Base-by-base conservation (phyloP, 2,113 vertebrate species). In the Leptodactylus fuscus region DNA sequence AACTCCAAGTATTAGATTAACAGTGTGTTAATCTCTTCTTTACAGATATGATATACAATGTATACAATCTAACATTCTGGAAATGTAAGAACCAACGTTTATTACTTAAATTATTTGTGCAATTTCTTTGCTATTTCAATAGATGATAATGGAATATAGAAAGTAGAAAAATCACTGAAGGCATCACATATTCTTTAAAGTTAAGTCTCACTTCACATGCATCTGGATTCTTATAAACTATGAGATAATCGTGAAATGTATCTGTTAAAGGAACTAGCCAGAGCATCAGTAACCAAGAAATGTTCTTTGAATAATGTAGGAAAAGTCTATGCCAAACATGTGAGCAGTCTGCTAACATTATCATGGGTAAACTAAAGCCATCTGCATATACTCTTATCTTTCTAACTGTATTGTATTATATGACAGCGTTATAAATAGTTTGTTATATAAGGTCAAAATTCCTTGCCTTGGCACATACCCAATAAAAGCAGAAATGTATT, bases 251-350 rank as follows among this genome's bases (percentile, higher is more conserved):
- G 38, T 55, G 32, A 58, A 27, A 60, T 41, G 51, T 22, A 16
- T 58, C 53, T 78, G 48, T 36, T 53, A 20, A 24, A 8, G 15
- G 29, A 32, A n/a, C 16, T 49, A 13, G 53, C 32, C 51, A 60
- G 7, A 77, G 11, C 55, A 58, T 60, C 34, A 58, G 34, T 60
- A 27, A 58, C 53, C 76, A 79, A 79, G 60, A 3, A 78, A 60
- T 13, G n/a, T 38, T 16, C 36, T 60, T 16, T 41, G 18, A 38
- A 49, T 24, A 49, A 29, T 29, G 44, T 5, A n/a, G 36, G 22
- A 79, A 79, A 79, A 24, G 34, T n/a, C 53, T 60, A 60, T 18
- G 76, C 76, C 76, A 79, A 79, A 79, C 22, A 60, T 60, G 13
- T 60, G 34, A 79, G 22, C 9, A 16, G n/a, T 32, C 53, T 41